Percentiles rank a stretch among this genome's conserved stretches.
phyloP scores from a whole-genome alignment of 2,888 invertebrate species.

The Caenorhabditis sinica region DNA sequence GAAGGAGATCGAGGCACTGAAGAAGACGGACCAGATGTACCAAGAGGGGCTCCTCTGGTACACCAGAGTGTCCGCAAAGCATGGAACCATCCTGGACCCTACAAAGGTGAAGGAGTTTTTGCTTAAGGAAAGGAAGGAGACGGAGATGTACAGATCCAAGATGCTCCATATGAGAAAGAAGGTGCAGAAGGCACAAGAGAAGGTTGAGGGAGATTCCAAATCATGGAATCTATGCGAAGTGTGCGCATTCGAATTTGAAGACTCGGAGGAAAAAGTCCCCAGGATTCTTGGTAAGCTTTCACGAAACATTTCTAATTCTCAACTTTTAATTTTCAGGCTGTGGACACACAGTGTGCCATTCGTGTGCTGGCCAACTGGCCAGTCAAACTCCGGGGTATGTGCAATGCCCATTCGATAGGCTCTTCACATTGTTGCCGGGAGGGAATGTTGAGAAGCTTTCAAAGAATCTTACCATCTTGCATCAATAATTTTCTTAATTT shows the following conservation, averaged over 20 bases:
- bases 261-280: neutral
- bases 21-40: neutral
- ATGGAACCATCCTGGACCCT: neutral
- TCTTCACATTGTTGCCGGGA: neutral
- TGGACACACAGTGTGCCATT: neutral
- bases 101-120: neutral
- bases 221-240: neutral
- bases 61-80: accelerated
- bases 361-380: neutral
- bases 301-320: neutral
- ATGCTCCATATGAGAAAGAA: neutral
- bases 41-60: too few relatives aligned
- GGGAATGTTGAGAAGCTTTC: neutral
- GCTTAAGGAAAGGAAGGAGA: neutral
- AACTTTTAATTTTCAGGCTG: neutral
- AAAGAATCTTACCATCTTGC: neutral
- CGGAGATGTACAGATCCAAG: neutral
- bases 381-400: neutral
- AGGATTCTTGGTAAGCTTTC: neutral
- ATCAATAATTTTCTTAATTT: too few relatives aligned
- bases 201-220: neutral
- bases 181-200: neutral
- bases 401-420: neutral
- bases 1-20: neutral
- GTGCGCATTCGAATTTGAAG: neutral